phyloP scores from a whole-genome alignment of 2,113 vertebrate species.

The Mobula hypostoma region DNA sequence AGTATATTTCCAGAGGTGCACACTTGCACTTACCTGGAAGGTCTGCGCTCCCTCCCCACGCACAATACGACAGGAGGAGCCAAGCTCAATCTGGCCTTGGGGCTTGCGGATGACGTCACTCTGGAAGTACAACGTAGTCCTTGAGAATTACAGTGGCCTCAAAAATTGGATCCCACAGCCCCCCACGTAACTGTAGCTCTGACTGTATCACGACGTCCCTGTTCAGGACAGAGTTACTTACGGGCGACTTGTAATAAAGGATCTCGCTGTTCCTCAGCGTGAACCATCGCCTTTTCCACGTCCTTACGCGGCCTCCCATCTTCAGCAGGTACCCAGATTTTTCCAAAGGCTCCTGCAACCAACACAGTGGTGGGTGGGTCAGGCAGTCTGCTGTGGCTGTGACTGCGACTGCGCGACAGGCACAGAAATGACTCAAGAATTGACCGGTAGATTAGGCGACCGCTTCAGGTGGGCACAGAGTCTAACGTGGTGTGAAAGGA shows the following conservation, averaged over 20 bases:
- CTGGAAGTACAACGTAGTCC: constrained; percentile 46
- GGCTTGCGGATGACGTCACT: constrained; percentile 81
- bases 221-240: constrained; percentile 52
- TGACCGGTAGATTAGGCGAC: neutral
- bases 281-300: constrained; percentile 84
- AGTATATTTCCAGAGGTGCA: no score
- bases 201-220: neutral
- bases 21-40: constrained; percentile 62
- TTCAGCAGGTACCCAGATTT: constrained; percentile 83
- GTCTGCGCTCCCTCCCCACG: constrained; percentile 76
- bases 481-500: neutral
- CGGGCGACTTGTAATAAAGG: constrained; percentile 81
- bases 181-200: neutral
- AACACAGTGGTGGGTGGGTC: neutral
- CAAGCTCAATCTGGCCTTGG: constrained; percentile 77
- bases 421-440: neutral
- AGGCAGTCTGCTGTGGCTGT: neutral
- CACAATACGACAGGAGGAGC: constrained; percentile 69
- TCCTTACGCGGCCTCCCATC: constrained; percentile 76
- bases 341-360: constrained; percentile 68
- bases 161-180: neutral
- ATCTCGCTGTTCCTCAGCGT: constrained; percentile 77
- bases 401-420: rapidly evolving
- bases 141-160: no score
- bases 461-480: neutral